Conservation (phyloP, 30 jellyfish, hydroid and myxozoan species). For the Aurelia sp. region DNA sequence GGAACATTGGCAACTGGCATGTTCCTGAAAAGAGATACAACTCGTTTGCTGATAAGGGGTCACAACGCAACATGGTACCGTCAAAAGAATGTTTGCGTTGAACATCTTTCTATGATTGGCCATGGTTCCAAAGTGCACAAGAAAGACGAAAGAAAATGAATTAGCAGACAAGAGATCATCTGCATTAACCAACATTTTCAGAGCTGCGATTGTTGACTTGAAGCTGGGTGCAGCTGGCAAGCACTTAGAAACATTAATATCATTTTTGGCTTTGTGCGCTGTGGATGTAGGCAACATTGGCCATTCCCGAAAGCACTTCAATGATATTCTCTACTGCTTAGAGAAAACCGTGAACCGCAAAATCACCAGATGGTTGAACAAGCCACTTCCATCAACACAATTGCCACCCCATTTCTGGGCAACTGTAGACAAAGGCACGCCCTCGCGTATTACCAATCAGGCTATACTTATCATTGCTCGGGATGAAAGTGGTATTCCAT, state of each 20-base stretch:
- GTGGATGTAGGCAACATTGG: slow-evolving; percentile 42
- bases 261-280: slow-evolving; percentile 18
- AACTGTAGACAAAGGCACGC: slow-evolving; percentile 48
- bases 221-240: slow-evolving; percentile 32
- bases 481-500: slow-evolving; percentile 30
- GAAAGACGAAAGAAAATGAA: slow-evolving; percentile 4
- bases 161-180: background rate
- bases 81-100: slow-evolving; percentile 7
- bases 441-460: slow-evolving; percentile 43
- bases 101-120: slow-evolving; percentile 10
- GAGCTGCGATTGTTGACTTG: slow-evolving; percentile 41
- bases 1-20: slow-evolving; percentile 51
- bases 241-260: slow-evolving; percentile 21
- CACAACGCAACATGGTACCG: slow-evolving; percentile 24
- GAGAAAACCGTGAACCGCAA: slow-evolving; percentile 1
- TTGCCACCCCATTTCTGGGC: slow-evolving; percentile 54
- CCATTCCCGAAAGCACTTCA: slow-evolving; percentile 29
- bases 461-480: slow-evolving; percentile 47
- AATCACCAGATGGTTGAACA: slow-evolving; percentile 28
- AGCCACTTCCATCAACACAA: slow-evolving; percentile 30
- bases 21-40: slow-evolving; percentile 1
- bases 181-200: slow-evolving; percentile 6
- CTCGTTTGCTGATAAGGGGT: background rate
- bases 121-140: slow-evolving; percentile 17
- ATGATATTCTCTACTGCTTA: slow-evolving; percentile 30